Percentiles rank a stretch among this genome's conserved stretches.
Evolutionary conservation across 2,797 vertebrate species (phyloP).

Genomic region (Pithecia hirsuta): DNA sequence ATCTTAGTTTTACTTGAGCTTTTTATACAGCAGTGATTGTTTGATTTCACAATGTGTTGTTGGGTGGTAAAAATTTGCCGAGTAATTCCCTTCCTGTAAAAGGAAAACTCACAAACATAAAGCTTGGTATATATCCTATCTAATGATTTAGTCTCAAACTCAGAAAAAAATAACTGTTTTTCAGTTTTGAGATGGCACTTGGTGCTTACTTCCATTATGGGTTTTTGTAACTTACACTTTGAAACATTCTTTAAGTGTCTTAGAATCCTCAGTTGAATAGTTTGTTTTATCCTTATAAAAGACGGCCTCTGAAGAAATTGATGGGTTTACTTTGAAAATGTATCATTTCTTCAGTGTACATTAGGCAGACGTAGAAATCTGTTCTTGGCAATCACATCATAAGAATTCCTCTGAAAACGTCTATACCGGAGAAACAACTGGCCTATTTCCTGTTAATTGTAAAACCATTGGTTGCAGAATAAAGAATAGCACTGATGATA

Average conservation of each 20-base stretch:
- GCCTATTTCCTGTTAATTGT: constrained; percentile 39
- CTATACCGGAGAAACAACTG: constrained; percentile 6
- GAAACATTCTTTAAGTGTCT: constrained; percentile 27
- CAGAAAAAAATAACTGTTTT: background rate
- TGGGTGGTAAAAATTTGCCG: background rate
- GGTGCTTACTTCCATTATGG: background rate
- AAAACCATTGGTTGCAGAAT: constrained; percentile 41
- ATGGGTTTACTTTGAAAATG: constrained; percentile 55
- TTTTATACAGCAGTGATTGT: constrained; percentile 45
- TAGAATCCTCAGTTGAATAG: background rate
- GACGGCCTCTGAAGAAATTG: constrained; percentile 30
- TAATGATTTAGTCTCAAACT: background rate
- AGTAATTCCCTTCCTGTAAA: background rate
- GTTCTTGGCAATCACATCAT: constrained; percentile 66
- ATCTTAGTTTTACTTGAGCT: constrained; percentile 47
- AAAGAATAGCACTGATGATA: background rate
- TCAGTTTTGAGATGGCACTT: background rate
- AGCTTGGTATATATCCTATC: background rate
- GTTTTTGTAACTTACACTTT: background rate
- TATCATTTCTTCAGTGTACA: constrained; percentile 48
- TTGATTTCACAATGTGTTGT: background rate
- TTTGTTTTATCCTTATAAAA: constrained; percentile 47
- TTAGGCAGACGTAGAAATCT: constrained; percentile 56
- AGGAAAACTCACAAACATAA: background rate
- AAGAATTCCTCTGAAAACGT: constrained; percentile 18